Percentiles rank a stretch among this genome's conserved stretches.
phyloP scores from a whole-genome alignment of 2,797 vertebrate genomes.

The Petrocephalus schoutedeni region DNA sequence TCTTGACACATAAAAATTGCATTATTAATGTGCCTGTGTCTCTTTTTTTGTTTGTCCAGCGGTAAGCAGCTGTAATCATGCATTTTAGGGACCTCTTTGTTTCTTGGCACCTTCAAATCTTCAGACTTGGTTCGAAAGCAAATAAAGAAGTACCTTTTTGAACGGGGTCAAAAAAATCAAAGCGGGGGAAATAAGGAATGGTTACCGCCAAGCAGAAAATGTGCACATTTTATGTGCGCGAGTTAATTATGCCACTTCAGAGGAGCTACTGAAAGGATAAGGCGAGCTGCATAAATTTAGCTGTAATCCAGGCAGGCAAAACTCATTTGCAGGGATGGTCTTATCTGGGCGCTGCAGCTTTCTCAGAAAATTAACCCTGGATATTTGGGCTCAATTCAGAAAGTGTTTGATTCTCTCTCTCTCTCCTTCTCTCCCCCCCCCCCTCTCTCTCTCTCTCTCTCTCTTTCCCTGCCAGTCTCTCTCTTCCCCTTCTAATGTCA shows the following conservation, averaged over 20 bases:
- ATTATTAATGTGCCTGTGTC: neutral
- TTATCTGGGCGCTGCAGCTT: conserved; percentile 99
- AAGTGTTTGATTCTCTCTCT: conserved; percentile 88
- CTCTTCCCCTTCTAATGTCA: conserved; percentile 19
- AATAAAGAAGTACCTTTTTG: conserved; percentile 74
- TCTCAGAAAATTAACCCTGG: conserved; percentile 99
- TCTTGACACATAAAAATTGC: conserved; percentile 4
- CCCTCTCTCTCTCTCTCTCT: conserved; percentile 25
- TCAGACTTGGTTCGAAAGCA: conserved; percentile 58
- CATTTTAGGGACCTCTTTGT: conserved; percentile 45
- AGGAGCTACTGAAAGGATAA: conserved; percentile 98
- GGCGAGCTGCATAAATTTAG: conserved; percentile 99
- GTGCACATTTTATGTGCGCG: conserved; percentile 98
- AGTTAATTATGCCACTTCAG: conserved; percentile 99
- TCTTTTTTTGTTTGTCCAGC: neutral
- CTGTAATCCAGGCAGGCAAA: conserved; percentile 99
- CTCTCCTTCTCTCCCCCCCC: conserved; percentile 41
- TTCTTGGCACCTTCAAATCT: conserved; percentile 66
- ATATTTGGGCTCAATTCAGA: conserved; percentile 99
- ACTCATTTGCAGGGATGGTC: conserved; percentile 99
- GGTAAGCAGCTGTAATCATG: conserved; percentile 42
- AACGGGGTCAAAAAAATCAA: conserved; percentile 78
- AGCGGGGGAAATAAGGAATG: conserved; percentile 87
- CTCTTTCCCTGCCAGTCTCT: conserved; percentile 18
- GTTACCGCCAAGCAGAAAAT: conserved; percentile 97